A percentile compares a stretch with the other conserved stretches of the same genome.
Evolutionary conservation across 2,888 invertebrate genomes (phyloP).

Genomic region (Sclerodermus sp.): DNA sequence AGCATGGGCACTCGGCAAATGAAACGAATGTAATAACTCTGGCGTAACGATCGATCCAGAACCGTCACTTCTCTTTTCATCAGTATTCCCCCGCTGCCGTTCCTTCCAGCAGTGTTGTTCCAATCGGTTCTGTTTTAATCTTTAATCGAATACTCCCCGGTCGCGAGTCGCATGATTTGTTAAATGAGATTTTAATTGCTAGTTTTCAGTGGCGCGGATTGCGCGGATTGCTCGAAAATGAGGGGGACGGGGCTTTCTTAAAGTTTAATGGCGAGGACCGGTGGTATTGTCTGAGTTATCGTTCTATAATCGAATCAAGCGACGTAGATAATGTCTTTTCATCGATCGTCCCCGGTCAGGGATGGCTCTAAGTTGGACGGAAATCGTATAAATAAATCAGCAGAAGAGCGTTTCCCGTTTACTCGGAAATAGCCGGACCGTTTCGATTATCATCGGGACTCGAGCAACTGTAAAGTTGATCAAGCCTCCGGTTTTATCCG

Average conservation of each 20-base stretch:
- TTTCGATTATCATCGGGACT: slow-evolving; percentile 16
- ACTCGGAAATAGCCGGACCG: slow-evolving; percentile 7
- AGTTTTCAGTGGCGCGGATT: neutral
- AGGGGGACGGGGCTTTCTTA: neutral
- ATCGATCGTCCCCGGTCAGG: neutral
- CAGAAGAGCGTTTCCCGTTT: slow-evolving; percentile 15
- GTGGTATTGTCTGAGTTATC: slow-evolving; percentile 9
- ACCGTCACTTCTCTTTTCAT: too few species aligned
- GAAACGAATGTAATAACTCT: too few species aligned
- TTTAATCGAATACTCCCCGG: too few species aligned
- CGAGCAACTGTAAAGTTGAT: slow-evolving; percentile 18
- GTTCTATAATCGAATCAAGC: slow-evolving; percentile 17
- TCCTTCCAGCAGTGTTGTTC: too few species aligned
- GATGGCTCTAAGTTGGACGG: slow-evolving; percentile 15
- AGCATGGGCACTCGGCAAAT: too few species aligned
- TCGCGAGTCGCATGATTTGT: too few species aligned
- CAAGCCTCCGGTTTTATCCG: too few species aligned
- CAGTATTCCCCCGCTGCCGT: too few species aligned
- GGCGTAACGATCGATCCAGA: too few species aligned
- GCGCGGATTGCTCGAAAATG: neutral
- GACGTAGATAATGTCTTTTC: slow-evolving; percentile 6
- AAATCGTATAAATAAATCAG: slow-evolving; percentile 32
- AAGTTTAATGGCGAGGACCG: neutral
- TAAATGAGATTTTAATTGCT: too few species aligned
- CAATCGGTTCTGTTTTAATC: too few species aligned